phyloP scores from a whole-genome alignment of 2,888 invertebrate genomes.

The Nomada flava region DNA sequence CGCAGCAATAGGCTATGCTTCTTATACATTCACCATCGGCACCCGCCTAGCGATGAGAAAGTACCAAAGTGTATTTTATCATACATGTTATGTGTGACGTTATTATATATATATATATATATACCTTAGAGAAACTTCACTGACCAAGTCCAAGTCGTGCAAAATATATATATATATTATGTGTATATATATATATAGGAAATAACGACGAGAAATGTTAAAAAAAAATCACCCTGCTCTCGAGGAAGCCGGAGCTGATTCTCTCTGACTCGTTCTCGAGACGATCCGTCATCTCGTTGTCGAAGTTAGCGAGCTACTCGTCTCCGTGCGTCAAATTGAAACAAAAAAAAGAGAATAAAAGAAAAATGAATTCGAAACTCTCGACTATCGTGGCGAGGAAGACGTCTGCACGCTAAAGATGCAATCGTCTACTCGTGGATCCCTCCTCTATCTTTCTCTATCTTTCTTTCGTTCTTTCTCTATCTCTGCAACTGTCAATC shows the following conservation, averaged over 20 bases:
- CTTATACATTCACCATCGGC: conserved; percentile 78
- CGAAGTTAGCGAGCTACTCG: conserved; percentile 11
- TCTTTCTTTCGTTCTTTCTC: conserved; percentile 41
- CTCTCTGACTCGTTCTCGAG: conserved; percentile 19
- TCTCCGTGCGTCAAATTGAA: conserved; percentile 1
- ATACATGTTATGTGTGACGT: conserved; percentile 32
- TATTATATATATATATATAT: conserved; percentile 30
- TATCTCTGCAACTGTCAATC: conserved; percentile 40
- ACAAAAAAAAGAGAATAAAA: too few species aligned
- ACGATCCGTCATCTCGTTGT: conserved; percentile 22
- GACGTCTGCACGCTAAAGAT: conserved; percentile 31
- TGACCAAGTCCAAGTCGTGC: conserved; percentile 11
- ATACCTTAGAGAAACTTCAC: conserved; percentile 40
- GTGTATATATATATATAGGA: not conserved
- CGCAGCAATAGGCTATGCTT: conserved; percentile 82
- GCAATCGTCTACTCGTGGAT: conserved; percentile 36
- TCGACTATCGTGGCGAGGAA: conserved; percentile 17
- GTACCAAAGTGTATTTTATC: conserved; percentile 52
- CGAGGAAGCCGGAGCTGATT: conserved; percentile 21
- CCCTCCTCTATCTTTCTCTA: conserved; percentile 47
- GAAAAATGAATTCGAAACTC: not conserved
- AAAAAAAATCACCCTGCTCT: not conserved
- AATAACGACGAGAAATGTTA: not conserved
- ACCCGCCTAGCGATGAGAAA: conserved; percentile 82
- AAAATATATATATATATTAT: not conserved